Evolutionary conservation across 2,797 vertebrate genomes (phyloP).

Genomic region (Oophaga sylvatica): DNA sequence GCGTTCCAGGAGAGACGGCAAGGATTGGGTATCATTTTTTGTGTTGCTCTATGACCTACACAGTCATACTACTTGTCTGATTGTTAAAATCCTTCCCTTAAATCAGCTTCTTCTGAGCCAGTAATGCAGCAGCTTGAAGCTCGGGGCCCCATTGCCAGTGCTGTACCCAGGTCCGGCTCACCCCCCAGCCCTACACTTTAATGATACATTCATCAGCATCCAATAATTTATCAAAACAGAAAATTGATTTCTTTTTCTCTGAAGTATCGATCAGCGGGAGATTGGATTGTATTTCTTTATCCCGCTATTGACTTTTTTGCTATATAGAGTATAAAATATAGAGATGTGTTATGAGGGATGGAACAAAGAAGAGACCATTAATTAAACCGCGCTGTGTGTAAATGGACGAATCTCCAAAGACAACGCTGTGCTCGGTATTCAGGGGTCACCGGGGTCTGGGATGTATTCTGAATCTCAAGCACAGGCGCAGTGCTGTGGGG

Average conservation of each 20-base stretch:
- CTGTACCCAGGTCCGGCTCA: too few species aligned
- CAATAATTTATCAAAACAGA: slow-evolving; percentile 48
- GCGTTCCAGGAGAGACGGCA: too few species aligned
- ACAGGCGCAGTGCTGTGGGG: background rate
- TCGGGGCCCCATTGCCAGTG: too few species aligned
- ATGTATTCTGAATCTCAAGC: background rate
- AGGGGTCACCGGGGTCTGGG: background rate
- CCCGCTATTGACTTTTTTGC: slow-evolving; percentile 42
- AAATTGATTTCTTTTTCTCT: slow-evolving; percentile 37
- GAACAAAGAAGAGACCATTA: slow-evolving; percentile 14
- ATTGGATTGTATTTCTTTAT: slow-evolving; percentile 56
- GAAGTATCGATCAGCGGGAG: slow-evolving; percentile 36
- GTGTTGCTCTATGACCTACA: too few species aligned
- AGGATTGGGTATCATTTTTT: too few species aligned
- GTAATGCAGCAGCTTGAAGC: too few species aligned
- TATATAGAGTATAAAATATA: slow-evolving; percentile 24
- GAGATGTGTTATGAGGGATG: slow-evolving; percentile 2
- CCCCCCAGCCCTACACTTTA: background rate
- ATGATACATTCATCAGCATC: background rate
- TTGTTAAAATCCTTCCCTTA: too few species aligned
- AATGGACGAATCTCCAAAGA: background rate
- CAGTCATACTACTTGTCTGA: too few species aligned
- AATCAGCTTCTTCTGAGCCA: too few species aligned
- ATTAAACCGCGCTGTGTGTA: background rate
- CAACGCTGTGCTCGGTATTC: background rate